Evolutionary conservation across 2,113 vertebrate species (phyloP).

Genomic region (Oryzias celebensis): DNA sequence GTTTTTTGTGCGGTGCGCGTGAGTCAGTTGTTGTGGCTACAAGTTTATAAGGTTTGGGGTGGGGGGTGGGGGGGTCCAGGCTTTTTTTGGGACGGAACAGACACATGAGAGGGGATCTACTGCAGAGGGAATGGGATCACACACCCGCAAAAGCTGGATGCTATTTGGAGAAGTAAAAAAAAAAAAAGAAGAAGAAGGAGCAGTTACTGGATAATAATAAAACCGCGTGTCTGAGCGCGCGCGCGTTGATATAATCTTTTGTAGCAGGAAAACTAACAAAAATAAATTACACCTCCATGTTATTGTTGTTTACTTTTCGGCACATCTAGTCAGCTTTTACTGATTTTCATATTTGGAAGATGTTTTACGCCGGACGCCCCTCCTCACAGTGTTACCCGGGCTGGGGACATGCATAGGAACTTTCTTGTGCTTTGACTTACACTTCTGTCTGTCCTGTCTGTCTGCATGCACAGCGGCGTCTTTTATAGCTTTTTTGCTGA

Average conservation of each 20-base stretch:
- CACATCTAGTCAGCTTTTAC: too few species aligned
- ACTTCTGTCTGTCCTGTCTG: too few species aligned
- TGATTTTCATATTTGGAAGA: too few species aligned
- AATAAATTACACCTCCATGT: background rate
- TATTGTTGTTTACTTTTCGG: slow-evolving; percentile 9
- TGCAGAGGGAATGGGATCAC: slow-evolving; percentile 24
- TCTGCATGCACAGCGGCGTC: too few species aligned
- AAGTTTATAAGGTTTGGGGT: slow-evolving; percentile 12
- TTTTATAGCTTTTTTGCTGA: too few species aligned
- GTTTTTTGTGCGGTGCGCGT: slow-evolving; percentile 36
- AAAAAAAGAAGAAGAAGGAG: slow-evolving; percentile 3
- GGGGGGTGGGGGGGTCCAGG: slow-evolving; percentile 7
- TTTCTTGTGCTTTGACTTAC: too few species aligned
- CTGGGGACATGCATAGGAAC: too few species aligned
- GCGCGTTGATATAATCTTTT: slow-evolving; percentile 41
- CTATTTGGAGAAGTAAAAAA: slow-evolving; percentile 63
- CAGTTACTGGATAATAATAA: slow-evolving; percentile 56
- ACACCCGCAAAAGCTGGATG: slow-evolving; percentile 21
- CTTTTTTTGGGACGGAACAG: slow-evolving; percentile 44
- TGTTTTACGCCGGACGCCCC: too few species aligned
- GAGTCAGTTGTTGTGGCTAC: slow-evolving; percentile 26
- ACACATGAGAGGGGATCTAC: slow-evolving; percentile 37
- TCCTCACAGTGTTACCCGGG: too few species aligned
- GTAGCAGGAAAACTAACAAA: slow-evolving; percentile 6
- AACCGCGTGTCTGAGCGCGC: slow-evolving; percentile 28